Evolutionary conservation across 2,113 vertebrate species (phyloP).

Genomic region (Athene cunicularia): DNA sequence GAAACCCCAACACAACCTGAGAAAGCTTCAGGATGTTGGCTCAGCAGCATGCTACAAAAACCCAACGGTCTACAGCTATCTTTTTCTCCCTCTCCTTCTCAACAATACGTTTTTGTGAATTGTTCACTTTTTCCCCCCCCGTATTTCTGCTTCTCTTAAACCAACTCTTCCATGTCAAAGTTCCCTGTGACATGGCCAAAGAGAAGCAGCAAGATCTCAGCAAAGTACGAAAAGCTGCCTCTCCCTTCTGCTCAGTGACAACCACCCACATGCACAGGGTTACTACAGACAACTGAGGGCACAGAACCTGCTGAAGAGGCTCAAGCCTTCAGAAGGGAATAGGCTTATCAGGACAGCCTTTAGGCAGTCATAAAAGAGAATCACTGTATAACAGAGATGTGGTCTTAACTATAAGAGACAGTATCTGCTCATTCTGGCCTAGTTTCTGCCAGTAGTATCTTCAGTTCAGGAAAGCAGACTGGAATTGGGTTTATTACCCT

Average conservation of each 20-base stretch:
- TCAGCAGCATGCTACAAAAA: neutral
- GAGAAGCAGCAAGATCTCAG: neutral
- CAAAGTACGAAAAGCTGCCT: too few species aligned
- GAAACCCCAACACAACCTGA: neutral
- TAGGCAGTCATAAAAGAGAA: neutral
- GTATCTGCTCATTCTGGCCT: rapidly evolving
- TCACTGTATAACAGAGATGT: neutral
- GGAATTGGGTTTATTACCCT: neutral
- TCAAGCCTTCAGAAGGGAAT: neutral
- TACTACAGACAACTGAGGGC: neutral
- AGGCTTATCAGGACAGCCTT: neutral
- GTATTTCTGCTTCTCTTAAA: neutral
- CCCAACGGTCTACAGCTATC: rapidly evolving
- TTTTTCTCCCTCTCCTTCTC: neutral
- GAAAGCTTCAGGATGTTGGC: neutral
- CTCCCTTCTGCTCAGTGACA: too few species aligned
- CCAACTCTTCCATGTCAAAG: neutral
- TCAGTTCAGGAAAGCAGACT: neutral
- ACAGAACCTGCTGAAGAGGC: neutral
- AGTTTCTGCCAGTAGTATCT: neutral
- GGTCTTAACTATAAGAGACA: neutral
- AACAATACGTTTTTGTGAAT: neutral
- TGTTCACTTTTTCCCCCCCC: neutral
- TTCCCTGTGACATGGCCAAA: neutral
- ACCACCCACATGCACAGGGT: rapidly evolving